Conservation (phyloP, 1,140 invertebrate species). For the Sinonovacula constricta region DNA sequence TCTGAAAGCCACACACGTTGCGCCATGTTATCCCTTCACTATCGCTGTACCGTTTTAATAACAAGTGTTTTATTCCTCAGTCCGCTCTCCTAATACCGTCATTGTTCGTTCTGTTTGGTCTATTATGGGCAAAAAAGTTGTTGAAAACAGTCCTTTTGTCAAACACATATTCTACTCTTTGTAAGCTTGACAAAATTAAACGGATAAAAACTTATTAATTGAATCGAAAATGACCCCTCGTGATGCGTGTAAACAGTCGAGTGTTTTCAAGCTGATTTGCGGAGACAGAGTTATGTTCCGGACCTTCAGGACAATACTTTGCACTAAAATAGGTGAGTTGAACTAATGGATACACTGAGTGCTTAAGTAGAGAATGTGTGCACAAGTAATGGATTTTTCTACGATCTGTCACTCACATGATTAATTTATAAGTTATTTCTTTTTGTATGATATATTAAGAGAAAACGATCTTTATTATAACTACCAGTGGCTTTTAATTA, state of each 20-base stretch:
- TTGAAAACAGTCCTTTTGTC: constrained; percentile 50
- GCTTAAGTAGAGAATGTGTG: constrained; percentile 49
- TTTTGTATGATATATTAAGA: constrained; percentile 46
- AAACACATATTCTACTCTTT: constrained; percentile 32
- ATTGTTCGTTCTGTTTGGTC: constrained; percentile 26
- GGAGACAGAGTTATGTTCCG: constrained; percentile 8
- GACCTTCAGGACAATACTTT: constrained; percentile 17
- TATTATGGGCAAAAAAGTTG: constrained; percentile 48
- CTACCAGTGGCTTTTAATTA: constrained; percentile 32
- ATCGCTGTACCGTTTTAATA: background rate
- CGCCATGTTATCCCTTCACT: background rate
- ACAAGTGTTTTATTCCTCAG: background rate
- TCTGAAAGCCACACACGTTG: background rate
- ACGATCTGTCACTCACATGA: constrained; percentile 23
- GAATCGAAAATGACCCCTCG: constrained; percentile 32
- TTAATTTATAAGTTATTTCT: constrained; percentile 46
- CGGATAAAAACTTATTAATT: constrained; percentile 55
- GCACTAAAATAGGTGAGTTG: background rate
- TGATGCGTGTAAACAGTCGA: constrained; percentile 39
- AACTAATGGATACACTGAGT: constrained; percentile 41
- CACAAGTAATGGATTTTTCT: constrained; percentile 51
- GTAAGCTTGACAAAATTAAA: constrained; percentile 46
- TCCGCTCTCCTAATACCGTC: background rate
- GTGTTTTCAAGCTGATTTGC: constrained; percentile 48
- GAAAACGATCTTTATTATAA: constrained; percentile 14